These are phyloP conservation scores for Eupsilia transversa DNA, from an alignment of 2,888 invertebrate species.

Conservation along the genomic window DNA sequence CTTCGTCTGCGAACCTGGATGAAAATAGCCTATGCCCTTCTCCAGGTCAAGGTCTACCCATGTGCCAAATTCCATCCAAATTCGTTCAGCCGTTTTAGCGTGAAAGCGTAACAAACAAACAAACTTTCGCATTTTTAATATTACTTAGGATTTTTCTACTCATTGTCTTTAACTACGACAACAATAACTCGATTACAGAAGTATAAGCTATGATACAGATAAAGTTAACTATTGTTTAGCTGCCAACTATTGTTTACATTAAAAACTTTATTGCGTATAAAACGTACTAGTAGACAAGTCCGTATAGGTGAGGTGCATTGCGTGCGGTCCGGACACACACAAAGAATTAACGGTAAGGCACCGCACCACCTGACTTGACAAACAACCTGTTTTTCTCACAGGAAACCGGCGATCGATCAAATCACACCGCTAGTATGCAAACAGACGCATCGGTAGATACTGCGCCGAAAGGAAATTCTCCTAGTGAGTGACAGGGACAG, in stretches of 20 bases:
- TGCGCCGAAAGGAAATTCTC: slow-evolving; percentile 76
- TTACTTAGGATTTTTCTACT: background rate
- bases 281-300: slow-evolving; percentile 63
- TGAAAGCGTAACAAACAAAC: no score
- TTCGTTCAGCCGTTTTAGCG: no score
- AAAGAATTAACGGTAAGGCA: slow-evolving; percentile 82
- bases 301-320: slow-evolving; percentile 65
- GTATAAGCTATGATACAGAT: slow-evolving; percentile 24
- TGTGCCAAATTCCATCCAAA: no score
- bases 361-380: slow-evolving; percentile 84
- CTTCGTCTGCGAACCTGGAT: no score
- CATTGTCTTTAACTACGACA: background rate
- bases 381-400: slow-evolving; percentile 88
- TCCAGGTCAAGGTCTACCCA: no score
- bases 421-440: slow-evolving; percentile 86
- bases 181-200: slow-evolving; percentile 13
- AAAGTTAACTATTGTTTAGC: slow-evolving; percentile 42
- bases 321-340: slow-evolving; percentile 77
- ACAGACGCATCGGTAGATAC: slow-evolving; percentile 82
- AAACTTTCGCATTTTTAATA: no score
- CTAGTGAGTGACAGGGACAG: slow-evolving; percentile 76
- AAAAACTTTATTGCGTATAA: slow-evolving; percentile 50
- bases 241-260: slow-evolving; percentile 54
- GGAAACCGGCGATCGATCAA: slow-evolving; percentile 87
- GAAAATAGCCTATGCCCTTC: no score